Base-by-base conservation (phyloP, 2,888 invertebrate genomes). In the Fabriciana adippe region DNA sequence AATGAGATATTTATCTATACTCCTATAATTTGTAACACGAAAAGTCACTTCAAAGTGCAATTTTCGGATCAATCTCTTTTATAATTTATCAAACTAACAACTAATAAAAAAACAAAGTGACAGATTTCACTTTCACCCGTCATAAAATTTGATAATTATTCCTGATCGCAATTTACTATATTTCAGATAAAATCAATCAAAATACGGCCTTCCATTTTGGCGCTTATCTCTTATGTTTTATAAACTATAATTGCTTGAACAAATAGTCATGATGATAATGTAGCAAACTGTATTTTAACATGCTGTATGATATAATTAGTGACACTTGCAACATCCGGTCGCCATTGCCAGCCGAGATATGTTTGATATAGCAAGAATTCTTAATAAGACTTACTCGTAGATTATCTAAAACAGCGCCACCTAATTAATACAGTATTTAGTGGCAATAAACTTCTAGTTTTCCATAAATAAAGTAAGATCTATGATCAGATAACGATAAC, bases 71-170 rank as follows among this genome's bases (percentile, higher is more conserved):
- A 48, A 59, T 59, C 47, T 48, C 26, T 48, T 59, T 59, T 48
- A 59, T 56, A 51, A 64, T 56, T 18, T 57, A 56, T 57, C 64
- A 55, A 48, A 21, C 56, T 64, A 50, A 51, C 55, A 55, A 48
- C 35, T 56, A 50, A 57, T 53, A 59, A 54, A 60, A 66, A 61
- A 63, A 63, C 61, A 64, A 69, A 59, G 31, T 63, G 72, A 70
- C 70, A 66, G 68, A 75, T 73, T 78, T 79, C 78, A 82, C 88
- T 88, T 88, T 88, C 87, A 82, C 88, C 75, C 74, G 77, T 84
- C 85, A 83, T 78, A 76, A 73, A 72, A 69, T 73, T 72, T 75
- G 55, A 66, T 54, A 59, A 61, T 66, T 55, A 61, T 66, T 66
- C 61, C 50, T 41, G 41, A 53, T 18, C 61, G 8, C 54, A 55